These are phyloP conservation scores for Hydropsyche tenuis DNA, from an alignment of 1,140 invertebrate species.

Conservation along the genomic window DNA sequence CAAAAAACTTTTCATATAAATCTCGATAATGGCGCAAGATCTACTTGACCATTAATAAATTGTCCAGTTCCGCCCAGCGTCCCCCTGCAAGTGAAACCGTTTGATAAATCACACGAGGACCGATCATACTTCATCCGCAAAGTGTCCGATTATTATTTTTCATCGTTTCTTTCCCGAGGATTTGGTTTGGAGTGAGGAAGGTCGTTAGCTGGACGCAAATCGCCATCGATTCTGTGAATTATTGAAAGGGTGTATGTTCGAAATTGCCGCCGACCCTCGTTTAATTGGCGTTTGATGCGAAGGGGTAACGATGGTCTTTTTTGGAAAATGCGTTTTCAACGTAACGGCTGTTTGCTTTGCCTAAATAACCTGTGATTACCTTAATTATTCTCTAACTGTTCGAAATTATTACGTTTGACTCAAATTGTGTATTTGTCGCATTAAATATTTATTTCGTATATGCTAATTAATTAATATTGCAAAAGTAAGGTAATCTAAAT, in stretches of 20 bases:
- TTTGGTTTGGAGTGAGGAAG: too few relatives aligned
- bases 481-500: too few relatives aligned
- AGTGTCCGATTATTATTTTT: too few relatives aligned
- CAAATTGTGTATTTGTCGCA: too few relatives aligned
- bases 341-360: conserved; percentile 20
- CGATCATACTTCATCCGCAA: background rate
- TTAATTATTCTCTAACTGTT: conserved; percentile 6
- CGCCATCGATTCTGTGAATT: conserved; percentile 25
- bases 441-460: too few relatives aligned
- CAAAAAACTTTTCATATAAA: conserved; percentile 37
- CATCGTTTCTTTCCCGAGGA: too few relatives aligned
- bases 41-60: conserved; percentile 37
- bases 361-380: conserved; percentile 28
- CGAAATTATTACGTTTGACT: too few relatives aligned
- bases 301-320: conserved; percentile 14
- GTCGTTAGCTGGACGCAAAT: background rate
- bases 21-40: conserved; percentile 31
- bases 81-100: conserved; percentile 34
- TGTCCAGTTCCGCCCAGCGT: conserved; percentile 19
- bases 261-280: background rate
- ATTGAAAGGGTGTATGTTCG: background rate
- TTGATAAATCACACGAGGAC: conserved; percentile 20
- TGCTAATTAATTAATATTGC: too few relatives aligned
- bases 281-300: conserved; percentile 22
- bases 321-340: conserved; percentile 1